Evolutionary conservation across 2,113 vertebrate species (phyloP).

Genomic region (Dolichallabes microphthalmus): DNA sequence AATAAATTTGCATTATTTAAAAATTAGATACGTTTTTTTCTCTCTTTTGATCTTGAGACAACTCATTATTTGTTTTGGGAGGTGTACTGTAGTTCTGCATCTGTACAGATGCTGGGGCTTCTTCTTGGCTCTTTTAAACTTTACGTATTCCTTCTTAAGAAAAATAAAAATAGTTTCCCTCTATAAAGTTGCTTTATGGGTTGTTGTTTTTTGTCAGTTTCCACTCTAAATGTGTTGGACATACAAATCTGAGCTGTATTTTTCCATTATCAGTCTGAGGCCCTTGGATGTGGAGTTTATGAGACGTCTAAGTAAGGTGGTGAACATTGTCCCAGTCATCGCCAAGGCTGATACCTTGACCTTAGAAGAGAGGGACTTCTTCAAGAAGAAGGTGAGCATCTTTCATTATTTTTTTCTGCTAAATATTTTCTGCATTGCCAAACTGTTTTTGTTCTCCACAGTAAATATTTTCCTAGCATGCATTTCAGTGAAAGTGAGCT

Average conservation of each 20-base stretch:
- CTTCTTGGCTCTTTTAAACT: neutral
- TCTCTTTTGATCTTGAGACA: no score
- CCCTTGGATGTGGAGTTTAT: slow-evolving; percentile 98
- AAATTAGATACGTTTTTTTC: no score
- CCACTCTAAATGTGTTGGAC: neutral
- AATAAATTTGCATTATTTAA: no score
- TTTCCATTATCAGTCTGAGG: slow-evolving; percentile 75
- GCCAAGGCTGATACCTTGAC: slow-evolving; percentile 96
- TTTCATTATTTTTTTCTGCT: neutral
- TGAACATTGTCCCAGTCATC: slow-evolving; percentile 97
- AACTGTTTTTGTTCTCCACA: neutral
- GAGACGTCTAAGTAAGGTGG: slow-evolving; percentile 97
- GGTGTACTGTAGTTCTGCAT: no score
- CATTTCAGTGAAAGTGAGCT: neutral
- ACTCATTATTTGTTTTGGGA: no score
- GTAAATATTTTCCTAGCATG: neutral
- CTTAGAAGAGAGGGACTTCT: slow-evolving; percentile 94
- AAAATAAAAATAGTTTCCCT: neutral
- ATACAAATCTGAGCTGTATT: neutral
- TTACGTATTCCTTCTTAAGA: neutral
- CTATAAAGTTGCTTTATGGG: neutral
- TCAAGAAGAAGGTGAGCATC: slow-evolving; percentile 86
- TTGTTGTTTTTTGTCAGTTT: neutral
- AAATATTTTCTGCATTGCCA: neutral
- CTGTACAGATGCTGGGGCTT: neutral